These are phyloP conservation scores for Apotomis capreana DNA, from an alignment of 2,888 invertebrate genomes.

Conservation along the genomic window DNA sequence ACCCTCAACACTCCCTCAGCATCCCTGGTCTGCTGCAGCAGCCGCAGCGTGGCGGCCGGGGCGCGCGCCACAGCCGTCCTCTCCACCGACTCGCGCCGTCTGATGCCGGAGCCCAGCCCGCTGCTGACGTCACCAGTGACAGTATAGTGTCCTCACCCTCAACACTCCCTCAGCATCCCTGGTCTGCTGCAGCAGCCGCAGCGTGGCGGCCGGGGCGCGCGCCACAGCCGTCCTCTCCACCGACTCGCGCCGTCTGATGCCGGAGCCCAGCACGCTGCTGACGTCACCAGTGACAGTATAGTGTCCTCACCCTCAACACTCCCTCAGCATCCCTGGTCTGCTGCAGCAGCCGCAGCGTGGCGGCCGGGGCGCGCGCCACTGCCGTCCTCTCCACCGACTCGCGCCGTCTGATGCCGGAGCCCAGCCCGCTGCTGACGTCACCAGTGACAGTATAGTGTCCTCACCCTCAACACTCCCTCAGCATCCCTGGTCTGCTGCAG, in stretches of 20 bases:
- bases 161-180: conserved; percentile 87
- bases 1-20: conserved; percentile 81
- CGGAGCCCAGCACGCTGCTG: conserved; percentile 63
- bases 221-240: conserved; percentile 76
- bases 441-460: not conserved
- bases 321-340: conserved; percentile 91
- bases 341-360: conserved; percentile 90
- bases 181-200: conserved; percentile 90
- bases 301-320: conserved; percentile 37
- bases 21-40: conserved; percentile 86
- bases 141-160: conserved; percentile 29
- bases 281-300: no score
- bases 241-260: conserved; percentile 64
- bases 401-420: conserved; percentile 59
- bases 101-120: conserved; percentile 58
- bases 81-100: conserved; percentile 51
- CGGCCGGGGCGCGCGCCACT: conserved; percentile 83
- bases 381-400: conserved; percentile 73
- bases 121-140: conserved; percentile 51
- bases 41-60: no score
- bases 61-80: no score
- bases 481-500: conserved; percentile 92
- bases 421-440: conserved; percentile 59
- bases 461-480: conserved; percentile 70
- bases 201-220: conserved; percentile 86